phyloP scores from a whole-genome alignment of 2,888 invertebrate genomes.

The Pristionchus fissidentatus region DNA sequence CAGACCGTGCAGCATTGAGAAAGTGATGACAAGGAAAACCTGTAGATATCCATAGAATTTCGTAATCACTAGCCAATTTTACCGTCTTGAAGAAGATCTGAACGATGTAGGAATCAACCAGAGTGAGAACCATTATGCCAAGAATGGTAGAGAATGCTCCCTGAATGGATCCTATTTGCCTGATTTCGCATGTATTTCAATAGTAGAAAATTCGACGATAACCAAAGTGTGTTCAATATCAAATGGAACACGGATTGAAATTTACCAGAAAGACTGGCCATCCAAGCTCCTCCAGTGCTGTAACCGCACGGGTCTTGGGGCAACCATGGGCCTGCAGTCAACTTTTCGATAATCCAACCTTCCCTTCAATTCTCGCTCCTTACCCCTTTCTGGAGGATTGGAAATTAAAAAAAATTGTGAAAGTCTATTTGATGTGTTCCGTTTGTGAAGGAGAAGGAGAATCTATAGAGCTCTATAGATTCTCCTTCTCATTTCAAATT shows the following conservation, averaged over 20 bases:
- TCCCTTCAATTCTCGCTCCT: background rate
- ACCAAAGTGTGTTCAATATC: background rate
- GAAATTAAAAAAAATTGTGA: background rate
- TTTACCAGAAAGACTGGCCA: slow-evolving; percentile 84
- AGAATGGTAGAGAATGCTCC: slow-evolving; percentile 74
- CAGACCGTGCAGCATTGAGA: slow-evolving; percentile 73
- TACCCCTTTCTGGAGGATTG: background rate
- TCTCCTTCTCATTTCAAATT: background rate
- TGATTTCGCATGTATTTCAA: too few relatives aligned
- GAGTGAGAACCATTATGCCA: slow-evolving; percentile 69
- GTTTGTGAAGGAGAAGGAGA: background rate
- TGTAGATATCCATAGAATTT: background rate
- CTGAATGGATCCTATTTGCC: slow-evolving; percentile 53
- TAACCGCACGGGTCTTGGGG: slow-evolving; percentile 82
- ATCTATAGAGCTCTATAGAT: background rate
- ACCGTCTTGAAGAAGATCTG: slow-evolving; percentile 74
- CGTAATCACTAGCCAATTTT: background rate
- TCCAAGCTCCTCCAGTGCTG: slow-evolving; percentile 89
- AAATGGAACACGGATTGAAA: background rate
- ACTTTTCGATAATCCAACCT: too few relatives aligned
- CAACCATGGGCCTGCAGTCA: slow-evolving; percentile 29
- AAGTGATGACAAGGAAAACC: slow-evolving; percentile 72
- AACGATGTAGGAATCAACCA: slow-evolving; percentile 73
- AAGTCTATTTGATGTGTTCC: background rate
- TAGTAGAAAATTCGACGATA: background rate